phyloP scores from a whole-genome alignment of 2,888 invertebrate species.

The Nephrotoma flavescens region DNA sequence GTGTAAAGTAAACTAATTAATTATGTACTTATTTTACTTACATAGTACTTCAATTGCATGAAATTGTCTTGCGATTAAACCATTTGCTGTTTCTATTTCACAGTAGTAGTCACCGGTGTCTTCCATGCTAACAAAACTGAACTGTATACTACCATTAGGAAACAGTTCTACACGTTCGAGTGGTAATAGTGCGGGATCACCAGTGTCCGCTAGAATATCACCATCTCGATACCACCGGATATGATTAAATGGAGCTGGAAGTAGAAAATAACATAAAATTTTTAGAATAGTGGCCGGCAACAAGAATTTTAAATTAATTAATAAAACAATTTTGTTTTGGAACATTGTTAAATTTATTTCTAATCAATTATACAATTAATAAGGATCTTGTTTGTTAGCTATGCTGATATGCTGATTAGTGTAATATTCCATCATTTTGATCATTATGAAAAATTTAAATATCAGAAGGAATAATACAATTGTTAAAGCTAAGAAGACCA shows the following conservation, averaged over 20 bases:
- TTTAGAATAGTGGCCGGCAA: background rate
- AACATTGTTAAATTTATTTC: too few relatives aligned
- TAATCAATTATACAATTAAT: too few relatives aligned
- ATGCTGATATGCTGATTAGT: background rate
- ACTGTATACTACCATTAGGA: slow-evolving; percentile 56
- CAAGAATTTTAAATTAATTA: too few relatives aligned
- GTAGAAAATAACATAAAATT: background rate
- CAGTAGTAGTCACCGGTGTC: slow-evolving; percentile 42
- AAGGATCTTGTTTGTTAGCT: too few relatives aligned
- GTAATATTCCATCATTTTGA: background rate
- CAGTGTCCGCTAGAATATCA: slow-evolving; percentile 45
- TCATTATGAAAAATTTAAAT: background rate
- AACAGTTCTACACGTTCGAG: slow-evolving; percentile 47
- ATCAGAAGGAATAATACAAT: background rate
- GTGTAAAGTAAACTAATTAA: background rate
- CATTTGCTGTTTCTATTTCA: slow-evolving; percentile 28
- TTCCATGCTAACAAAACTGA: slow-evolving; percentile 32
- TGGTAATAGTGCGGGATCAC: slow-evolving; percentile 33
- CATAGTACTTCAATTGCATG: slow-evolving; percentile 68
- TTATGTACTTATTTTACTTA: slow-evolving; percentile 32
- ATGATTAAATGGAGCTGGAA: slow-evolving; percentile 40
- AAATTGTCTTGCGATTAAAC: slow-evolving; percentile 36
- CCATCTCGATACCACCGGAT: slow-evolving; percentile 60
- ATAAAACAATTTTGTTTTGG: too few relatives aligned
- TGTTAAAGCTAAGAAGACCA: background rate